Conservation (phyloP, 2,888 invertebrate species). For the Cryptocephalus primarius region DNA sequence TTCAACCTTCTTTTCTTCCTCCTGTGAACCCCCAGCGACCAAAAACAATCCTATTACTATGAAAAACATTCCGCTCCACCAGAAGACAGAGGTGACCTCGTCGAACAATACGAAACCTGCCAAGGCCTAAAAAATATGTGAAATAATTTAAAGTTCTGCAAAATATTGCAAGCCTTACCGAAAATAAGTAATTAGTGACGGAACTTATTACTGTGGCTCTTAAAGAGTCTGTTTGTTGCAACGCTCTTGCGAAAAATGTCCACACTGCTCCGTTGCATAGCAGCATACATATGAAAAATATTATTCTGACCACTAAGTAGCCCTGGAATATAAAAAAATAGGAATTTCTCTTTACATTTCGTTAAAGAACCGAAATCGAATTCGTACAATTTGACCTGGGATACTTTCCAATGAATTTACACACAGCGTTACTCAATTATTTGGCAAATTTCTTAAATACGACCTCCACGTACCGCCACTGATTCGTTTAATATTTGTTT, state of each 20-base stretch:
- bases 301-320: constrained; percentile 24
- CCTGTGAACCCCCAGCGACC: constrained; percentile 28
- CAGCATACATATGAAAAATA: constrained; percentile 45
- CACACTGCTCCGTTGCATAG: constrained; percentile 49
- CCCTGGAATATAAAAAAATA: constrained; percentile 24
- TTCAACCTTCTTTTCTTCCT: too few species aligned
- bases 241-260: constrained; percentile 50
- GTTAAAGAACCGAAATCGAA: too few species aligned
- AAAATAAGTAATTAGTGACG: too few species aligned
- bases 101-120: constrained; percentile 58
- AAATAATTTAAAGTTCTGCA: constrained; percentile 1
- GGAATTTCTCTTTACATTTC: too few species aligned
- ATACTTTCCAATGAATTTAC: too few species aligned
- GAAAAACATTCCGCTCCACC: constrained; percentile 61
- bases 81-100: constrained; percentile 55
- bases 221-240: constrained; percentile 42
- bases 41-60: constrained; percentile 61
- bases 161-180: constrained; percentile 16
- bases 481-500: background rate
- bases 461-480: too few species aligned
- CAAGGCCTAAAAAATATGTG: constrained; percentile 48
- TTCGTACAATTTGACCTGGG: too few species aligned
- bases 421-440: too few species aligned
- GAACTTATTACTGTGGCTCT: constrained; percentile 24
- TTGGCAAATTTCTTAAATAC: too few species aligned